Base-by-base conservation (phyloP, 2,797 vertebrate species). In the Amblyraja radiata region DNA sequence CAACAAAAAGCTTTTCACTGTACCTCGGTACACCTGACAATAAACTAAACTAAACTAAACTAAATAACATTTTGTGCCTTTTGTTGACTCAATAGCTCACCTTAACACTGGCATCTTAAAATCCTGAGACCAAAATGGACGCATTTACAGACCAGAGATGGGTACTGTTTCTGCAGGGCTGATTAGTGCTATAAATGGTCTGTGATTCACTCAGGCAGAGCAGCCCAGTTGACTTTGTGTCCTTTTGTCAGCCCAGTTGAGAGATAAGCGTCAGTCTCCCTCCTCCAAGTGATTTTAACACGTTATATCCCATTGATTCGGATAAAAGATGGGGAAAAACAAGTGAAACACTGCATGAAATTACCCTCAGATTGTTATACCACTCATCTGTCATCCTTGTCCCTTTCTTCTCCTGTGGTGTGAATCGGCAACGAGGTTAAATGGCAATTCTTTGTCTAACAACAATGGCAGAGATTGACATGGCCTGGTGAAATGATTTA, bases 361-460 rank as follows among this genome's bases (percentile, higher is more conserved):
- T 93, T 93, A 93, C 95, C 93, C 94, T 93, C 95, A 95, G 95
- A 94, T 94, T 94, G 94, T 93, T 94, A 94, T 93, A 94, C 94
- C 94, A 93, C 94, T 58, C 93, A 94, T 73, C 93, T 93, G 63
- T 54, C 93, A 61, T 94, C 94, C 95, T 96, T 95, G 95, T 96
- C 93, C 21, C 91, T 94, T 83, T 94, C 93, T 94, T 95, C 94
- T 76, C 95, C 95, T 94, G 93, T 94, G 2, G 95, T 54, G 95
- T 94, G 94, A 95, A 95, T 95, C 95, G 78, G 95, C 94, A 71
- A 95, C 95, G 95, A 94, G 95, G 95, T 96, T 95, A 96, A 96
- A 95, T 95, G 95, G 95, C 94, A 94, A 95, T 94, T 94, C 95
- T 95, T 96, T 96, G 95, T 96, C 94, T 94, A 32, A 93, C 93